These are phyloP conservation scores for Sciurus niger DNA, from an alignment of 2,113 vertebrate species.

Conservation along the genomic window DNA sequence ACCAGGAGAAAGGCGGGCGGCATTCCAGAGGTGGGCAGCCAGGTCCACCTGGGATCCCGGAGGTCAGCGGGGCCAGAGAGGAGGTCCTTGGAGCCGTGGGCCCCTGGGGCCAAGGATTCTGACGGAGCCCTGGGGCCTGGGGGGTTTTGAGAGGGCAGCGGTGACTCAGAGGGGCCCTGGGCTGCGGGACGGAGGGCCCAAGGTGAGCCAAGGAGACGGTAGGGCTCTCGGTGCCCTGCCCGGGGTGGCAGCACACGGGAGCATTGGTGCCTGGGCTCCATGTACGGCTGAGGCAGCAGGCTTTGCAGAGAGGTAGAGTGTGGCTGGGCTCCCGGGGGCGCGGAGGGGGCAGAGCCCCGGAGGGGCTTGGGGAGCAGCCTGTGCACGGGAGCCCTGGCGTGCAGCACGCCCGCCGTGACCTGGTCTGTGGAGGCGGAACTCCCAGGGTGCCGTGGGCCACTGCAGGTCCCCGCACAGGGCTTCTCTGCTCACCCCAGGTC, in stretches of 20 bases:
- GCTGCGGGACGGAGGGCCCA: neutral
- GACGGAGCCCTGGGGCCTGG: neutral
- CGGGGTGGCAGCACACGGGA: neutral
- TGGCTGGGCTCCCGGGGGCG: too few relatives aligned
- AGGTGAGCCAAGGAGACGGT: neutral
- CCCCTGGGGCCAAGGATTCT: too few relatives aligned
- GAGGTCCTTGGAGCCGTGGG: neutral
- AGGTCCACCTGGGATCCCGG: neutral
- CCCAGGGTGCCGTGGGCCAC: neutral
- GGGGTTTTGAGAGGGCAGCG: neutral
- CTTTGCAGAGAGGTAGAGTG: neutral
- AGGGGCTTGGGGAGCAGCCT: neutral
- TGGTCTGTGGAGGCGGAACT: neutral
- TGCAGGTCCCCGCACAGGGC: too few relatives aligned
- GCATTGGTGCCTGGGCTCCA: too few relatives aligned
- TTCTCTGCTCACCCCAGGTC: neutral
- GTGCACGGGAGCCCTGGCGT: neutral
- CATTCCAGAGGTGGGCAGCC: neutral
- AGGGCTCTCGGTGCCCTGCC: too few relatives aligned
- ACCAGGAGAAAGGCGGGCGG: too few relatives aligned
- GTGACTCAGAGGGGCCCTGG: neutral
- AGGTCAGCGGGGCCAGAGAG: neutral
- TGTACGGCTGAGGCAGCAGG: neutral
- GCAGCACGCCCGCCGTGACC: neutral
- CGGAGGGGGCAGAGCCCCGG: neutral